These are phyloP conservation scores for Carapus acus DNA, from an alignment of 2,797 vertebrate genomes.

Conservation along the genomic window DNA sequence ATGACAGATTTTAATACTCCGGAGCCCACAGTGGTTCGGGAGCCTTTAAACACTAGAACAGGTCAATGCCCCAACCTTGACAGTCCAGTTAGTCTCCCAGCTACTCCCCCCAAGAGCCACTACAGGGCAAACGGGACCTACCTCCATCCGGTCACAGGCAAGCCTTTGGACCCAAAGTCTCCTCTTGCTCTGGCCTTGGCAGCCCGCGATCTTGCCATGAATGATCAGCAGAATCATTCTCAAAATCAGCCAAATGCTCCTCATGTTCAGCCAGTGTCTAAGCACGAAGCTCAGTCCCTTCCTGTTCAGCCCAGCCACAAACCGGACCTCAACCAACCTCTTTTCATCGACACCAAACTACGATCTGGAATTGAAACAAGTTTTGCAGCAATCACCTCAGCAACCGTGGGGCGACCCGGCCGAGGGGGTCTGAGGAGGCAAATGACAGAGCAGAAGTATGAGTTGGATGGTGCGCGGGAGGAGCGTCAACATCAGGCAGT, in stretches of 20 bases:
- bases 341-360: conserved; percentile 95
- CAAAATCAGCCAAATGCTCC: conserved; percentile 70
- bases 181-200: conserved; percentile 88
- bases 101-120: conserved; percentile 67
- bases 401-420: conserved; percentile 72
- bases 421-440: conserved; percentile 80
- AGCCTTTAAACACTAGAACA: conserved; percentile 75
- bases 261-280: conserved; percentile 60
- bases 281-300: conserved; percentile 65
- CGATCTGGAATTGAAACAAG: conserved; percentile 81
- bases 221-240: conserved; percentile 85
- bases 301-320: conserved; percentile 72
- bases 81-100: conserved; percentile 77
- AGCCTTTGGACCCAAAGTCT: conserved; percentile 87
- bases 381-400: conserved; percentile 72
- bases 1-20: conserved; percentile 80
- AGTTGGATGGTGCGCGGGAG: conserved; percentile 72
- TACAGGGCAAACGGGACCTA: conserved; percentile 74
- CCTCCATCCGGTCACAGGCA: conserved; percentile 87
- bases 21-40: conserved; percentile 74
- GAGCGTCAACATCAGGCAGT: conserved; percentile 62
- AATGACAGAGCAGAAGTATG: conserved; percentile 86
- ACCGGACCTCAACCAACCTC: conserved; percentile 92
- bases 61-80: conserved; percentile 78
- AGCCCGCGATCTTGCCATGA: conserved; percentile 88